Evolutionary conservation across 2,888 invertebrate species (phyloP).

Genomic region (Geotrupes spiniger): DNA sequence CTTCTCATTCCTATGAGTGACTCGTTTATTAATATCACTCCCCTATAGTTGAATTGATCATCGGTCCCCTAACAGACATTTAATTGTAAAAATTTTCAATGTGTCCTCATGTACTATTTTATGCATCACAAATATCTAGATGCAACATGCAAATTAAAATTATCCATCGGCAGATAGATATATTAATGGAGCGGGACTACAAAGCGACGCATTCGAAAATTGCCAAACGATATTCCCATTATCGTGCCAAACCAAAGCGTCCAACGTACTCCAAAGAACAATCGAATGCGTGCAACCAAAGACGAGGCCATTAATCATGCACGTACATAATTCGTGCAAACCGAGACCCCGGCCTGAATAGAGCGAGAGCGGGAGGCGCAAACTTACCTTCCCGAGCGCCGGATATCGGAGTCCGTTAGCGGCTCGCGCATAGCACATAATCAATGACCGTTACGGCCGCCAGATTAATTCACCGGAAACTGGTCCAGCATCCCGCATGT

Average conservation of each 20-base stretch:
- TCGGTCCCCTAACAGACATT: too few relatives aligned
- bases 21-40: too few relatives aligned
- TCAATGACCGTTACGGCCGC: conserved; percentile 44
- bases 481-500: conserved; percentile 38
- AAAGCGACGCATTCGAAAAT: too few relatives aligned
- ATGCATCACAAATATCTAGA: too few relatives aligned
- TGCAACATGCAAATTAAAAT: too few relatives aligned
- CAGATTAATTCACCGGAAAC: conserved; percentile 44
- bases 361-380: conserved; percentile 3
- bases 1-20: too few relatives aligned
- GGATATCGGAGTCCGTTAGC: conserved; percentile 32
- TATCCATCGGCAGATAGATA: too few relatives aligned
- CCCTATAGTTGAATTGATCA: too few relatives aligned
- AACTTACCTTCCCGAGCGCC: conserved; percentile 21
- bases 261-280: conserved; percentile 13
- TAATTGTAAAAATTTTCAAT: too few relatives aligned
- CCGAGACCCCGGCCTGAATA: conserved; percentile 3
- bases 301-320: conserved; percentile 16
- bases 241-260: conserved; percentile 1
- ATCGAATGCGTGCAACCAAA: conserved; percentile 16
- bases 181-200: too few relatives aligned
- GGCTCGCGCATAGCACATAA: conserved; percentile 36
- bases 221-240: background rate
- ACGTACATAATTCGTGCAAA: conserved; percentile 9
- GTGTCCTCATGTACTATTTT: too few relatives aligned